These are phyloP conservation scores for Pangasius krempfi DNA, from an alignment of 2,797 vertebrate species.

Conservation along the genomic window DNA sequence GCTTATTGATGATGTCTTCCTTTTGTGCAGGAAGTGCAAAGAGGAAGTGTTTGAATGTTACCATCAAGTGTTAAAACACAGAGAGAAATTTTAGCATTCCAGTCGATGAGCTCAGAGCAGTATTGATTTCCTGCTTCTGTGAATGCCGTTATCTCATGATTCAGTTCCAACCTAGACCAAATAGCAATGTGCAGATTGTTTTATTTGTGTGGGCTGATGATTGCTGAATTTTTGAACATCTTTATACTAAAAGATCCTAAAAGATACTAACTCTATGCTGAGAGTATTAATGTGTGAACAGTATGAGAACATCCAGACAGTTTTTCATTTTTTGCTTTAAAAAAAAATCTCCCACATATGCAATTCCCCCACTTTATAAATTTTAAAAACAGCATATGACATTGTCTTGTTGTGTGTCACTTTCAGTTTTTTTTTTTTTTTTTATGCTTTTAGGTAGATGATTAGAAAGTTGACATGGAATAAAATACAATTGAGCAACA, in stretches of 20 bases:
- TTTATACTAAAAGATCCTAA: not conserved
- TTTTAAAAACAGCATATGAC: not conserved
- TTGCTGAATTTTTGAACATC: not conserved
- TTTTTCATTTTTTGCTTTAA: not conserved
- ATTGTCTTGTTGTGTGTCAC: not conserved
- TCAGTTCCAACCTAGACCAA: not conserved
- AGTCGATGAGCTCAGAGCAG: not conserved
- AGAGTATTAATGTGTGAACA: not conserved
- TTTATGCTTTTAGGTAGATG: not conserved
- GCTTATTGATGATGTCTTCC: not conserved
- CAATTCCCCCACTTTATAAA: not conserved
- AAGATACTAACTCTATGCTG: too few species aligned
- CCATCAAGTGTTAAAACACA: constrained; percentile 11
- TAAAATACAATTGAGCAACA: not conserved
- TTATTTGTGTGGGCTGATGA: not conserved
- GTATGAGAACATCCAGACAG: not conserved
- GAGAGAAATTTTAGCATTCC: constrained; percentile 10
- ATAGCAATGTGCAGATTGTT: not conserved
- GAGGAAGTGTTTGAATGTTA: constrained; percentile 10
- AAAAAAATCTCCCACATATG: not conserved
- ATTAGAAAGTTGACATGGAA: not conserved
- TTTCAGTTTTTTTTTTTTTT: not conserved
- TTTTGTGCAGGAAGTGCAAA: constrained; percentile 8
- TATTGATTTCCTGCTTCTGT: constrained; percentile 13
- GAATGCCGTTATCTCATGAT: constrained; percentile 6